Base-by-base conservation (phyloP, 1,140 invertebrate genomes). In the Trichogramma pretiosum region DNA sequence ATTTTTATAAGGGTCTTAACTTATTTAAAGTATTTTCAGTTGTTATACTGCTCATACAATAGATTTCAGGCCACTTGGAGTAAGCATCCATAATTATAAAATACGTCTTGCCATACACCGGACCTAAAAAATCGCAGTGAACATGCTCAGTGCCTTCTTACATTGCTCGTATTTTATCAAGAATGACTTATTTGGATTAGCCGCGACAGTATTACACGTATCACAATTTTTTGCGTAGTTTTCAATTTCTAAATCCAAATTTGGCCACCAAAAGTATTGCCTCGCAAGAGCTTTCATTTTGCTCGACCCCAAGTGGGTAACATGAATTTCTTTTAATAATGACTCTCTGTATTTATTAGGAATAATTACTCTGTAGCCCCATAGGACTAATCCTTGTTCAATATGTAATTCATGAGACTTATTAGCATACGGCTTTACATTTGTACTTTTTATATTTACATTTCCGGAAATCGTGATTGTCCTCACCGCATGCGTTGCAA, bases 381-480 rank as follows among this genome's bases (percentile, higher is more conserved):
- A 28, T 11, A 28, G 5, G 11, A 28, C 24, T 7, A 5, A 28
- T 7, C 24, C 24, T 7, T 28, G 5, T 28, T 28, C 24, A 5
- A 28, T 7, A 7, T 5, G 5, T 28, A 28, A 28, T 11, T 28
- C 24, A n/a, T n/a, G n/a, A n/a, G n/a, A n/a, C n/a, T n/a, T n/a
- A n/a, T 62, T 72, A 75, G 52, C 63, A 63, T 3, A 67, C 64
- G 14, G 75, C 64, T n/a, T n/a, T n/a, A n/a, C n/a, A n/a, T n/a
- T n/a, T n/a, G n/a, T n/a, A n/a, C n/a, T n/a, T n/a, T n/a, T n/a
- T n/a, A n/a, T n/a, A n/a, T n/a, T n/a, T n/a, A n/a, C n/a, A n/a
- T n/a, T n/a, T n/a, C n/a, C n/a, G n/a, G n/a, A n/a, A n/a, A n/a
- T n/a, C n/a, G n/a, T n/a, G n/a, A n/a, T n/a, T n/a, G n/a, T n/a